Evolutionary conservation across 2,888 invertebrate species (phyloP), one percentile per base, ranked within the genome.

Genomic region (Panopea generosa): DNA sequence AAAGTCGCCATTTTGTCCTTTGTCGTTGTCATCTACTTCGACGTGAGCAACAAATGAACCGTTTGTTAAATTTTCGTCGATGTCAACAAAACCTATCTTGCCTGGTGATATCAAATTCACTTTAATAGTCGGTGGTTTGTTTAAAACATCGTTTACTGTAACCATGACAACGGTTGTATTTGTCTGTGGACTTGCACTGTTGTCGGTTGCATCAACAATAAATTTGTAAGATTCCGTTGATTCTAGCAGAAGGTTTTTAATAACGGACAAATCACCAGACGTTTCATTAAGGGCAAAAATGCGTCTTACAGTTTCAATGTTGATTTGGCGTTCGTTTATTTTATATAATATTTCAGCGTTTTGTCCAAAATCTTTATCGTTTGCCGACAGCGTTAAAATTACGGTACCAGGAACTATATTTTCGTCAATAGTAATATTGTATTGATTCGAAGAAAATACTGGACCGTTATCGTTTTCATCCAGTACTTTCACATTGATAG

Each of bases 341-440:
- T 91, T 91, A 86, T 93, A 94, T 3, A 90, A 86, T 7, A 94
- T 89, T 57, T 93, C 91, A 9, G 93, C 95, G 90, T 98, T 98
- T 6, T 94, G 94, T 2, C 97, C 98, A 80, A 95, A 95, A 90
- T 98, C 98, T 43, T 94, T 94, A 91, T 99, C 98, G 2, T 94
- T 95, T 0, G 98, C 98, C 11, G 95, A 94, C 0, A 98, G 96
- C 27, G 74, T 76, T 20, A 87, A 43, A 22, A 90, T 83, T 18
- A 85, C 74, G 0, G 84, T 74, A 26, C 83, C 77, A 9, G 81
- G 70, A 3, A 57, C 60, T 4, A 84, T 77, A 60, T 86, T 85
- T 67, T 89, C 90, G 22, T 74, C 65, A 0, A 90, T 83, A n/a
- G 84, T 83, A 1, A 82, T 72, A 55, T 86, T 87, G 68, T 89